Evolutionary conservation across 2,113 vertebrate genomes (phyloP), one percentile per base, ranked within the genome.

Genomic region (Rhea americana): DNA sequence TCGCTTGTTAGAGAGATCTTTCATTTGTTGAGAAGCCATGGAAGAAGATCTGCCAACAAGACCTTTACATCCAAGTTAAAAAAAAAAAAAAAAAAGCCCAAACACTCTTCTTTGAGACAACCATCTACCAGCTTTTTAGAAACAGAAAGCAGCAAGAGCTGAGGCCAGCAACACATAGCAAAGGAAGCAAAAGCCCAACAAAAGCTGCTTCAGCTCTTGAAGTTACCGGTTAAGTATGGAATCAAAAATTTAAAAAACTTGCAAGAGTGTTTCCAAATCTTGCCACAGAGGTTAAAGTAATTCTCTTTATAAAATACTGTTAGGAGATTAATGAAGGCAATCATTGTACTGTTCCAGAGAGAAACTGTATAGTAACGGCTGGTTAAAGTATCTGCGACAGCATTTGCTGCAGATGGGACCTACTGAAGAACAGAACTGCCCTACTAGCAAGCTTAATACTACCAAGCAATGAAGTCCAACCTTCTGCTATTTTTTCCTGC

Each of bases 231-330:
- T 58, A 75, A 62, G 19, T 15, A 37, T 91, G 83, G 81, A 95
- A 92, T 74, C 61, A 74, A 90, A 91, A 72, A 70, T n/a, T 70
- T 71, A 47, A 65, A 94, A 91, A 86, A 73, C 75, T 30, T 59
- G n/a, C 39, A 51, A 61, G 30, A 68, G 41, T 12, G 65, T 5
- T 87, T 88, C 66, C 93, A 90, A 80, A 77, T 90, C 71, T 85
- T 89, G 82, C 85, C 37, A 85, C 66, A 59, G 43, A 89, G 94
- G 71, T 66, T 94, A 43, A 62, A 92, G 78, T 75, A 74, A 82
- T 72, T 86, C 77, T 90, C 78, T 88, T 95, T 93, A 83, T 62
- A 88, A 95, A 93, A 96, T n/a, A 88, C 67, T 79, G 61, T 89
- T 66, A 90, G 81, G 50, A 87, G 43, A 86, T 90, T 51, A 96